phyloP scores from a whole-genome alignment of 1,140 invertebrate species.

The Maconellicoccus hirsutus region DNA sequence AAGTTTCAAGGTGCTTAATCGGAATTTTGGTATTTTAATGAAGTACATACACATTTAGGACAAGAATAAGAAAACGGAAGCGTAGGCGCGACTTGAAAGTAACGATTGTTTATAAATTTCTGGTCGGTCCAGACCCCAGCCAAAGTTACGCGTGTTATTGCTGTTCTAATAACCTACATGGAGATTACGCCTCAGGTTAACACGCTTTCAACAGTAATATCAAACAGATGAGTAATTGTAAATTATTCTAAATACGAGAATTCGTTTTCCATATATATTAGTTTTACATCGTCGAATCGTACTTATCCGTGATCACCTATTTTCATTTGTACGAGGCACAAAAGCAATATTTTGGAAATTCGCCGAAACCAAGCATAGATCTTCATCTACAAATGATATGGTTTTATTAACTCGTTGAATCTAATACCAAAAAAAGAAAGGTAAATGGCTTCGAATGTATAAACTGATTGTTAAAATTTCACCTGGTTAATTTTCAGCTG shows the following conservation, averaged over 20 bases:
- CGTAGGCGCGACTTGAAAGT: background rate
- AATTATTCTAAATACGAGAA: conserved; percentile 18
- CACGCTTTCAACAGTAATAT: conserved; percentile 16
- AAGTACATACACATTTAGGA: background rate
- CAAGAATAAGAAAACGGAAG: conserved; percentile 5
- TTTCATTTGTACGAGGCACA: too few species aligned
- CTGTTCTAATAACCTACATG: conserved; percentile 20
- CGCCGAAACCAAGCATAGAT: too few species aligned
- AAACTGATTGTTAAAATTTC: background rate
- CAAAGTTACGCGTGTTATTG: conserved; percentile 13
- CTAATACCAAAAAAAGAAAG: too few species aligned
- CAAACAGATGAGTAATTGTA: conserved; percentile 6
- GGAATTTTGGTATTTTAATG: background rate
- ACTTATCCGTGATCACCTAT: too few species aligned
- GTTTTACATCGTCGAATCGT: background rate
- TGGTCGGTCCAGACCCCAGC: background rate
- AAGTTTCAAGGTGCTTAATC: too few species aligned
- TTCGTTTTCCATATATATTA: background rate
- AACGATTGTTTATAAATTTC: conserved; percentile 19
- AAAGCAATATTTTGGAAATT: too few species aligned
- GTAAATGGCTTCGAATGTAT: too few species aligned
- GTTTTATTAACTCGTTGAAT: too few species aligned
- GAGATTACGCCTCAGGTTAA: conserved; percentile 12
- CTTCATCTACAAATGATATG: too few species aligned
- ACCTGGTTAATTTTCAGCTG: conserved; percentile 7